Evolutionary conservation across 2,797 vertebrate species (phyloP).

Genomic region (Presbytis comata): DNA sequence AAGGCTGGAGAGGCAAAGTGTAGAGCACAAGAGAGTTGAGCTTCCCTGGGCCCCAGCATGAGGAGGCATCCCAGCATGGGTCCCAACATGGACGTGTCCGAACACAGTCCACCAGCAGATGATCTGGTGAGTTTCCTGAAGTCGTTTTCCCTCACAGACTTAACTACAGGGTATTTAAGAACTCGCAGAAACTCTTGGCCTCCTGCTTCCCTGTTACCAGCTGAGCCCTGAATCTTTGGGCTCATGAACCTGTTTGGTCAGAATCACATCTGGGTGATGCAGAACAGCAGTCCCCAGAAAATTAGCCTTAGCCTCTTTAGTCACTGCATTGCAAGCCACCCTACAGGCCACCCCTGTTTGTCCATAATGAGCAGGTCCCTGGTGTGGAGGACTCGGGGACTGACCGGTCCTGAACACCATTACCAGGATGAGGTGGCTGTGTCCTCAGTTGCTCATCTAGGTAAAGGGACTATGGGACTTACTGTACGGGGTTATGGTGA

Average conservation of each 20-base stretch:
- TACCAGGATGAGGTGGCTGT: not conserved
- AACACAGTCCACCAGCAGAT: not conserved
- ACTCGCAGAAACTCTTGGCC: not conserved
- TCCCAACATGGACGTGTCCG: no score
- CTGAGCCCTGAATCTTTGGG: accelerated
- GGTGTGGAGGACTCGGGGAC: no score
- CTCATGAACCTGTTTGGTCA: no score
- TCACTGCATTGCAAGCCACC: not conserved
- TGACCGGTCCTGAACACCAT: no score
- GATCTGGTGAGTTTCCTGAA: not conserved
- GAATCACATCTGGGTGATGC: not conserved
- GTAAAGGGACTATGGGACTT: not conserved
- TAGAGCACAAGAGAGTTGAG: accelerated
- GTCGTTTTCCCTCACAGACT: not conserved
- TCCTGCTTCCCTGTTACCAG: not conserved
- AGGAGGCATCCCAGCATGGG: not conserved
- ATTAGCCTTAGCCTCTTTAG: not conserved
- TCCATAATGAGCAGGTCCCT: not conserved
- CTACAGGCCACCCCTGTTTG: no score
- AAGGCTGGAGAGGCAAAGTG: no score
- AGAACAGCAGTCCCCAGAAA: not conserved
- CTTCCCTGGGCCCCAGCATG: not conserved
- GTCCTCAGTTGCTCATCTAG: not conserved
- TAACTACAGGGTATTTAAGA: no score
- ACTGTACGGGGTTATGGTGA: not conserved